These are phyloP conservation scores for Pocillopora grandis DNA, from an alignment of 92 coral and sea anemone species.

Conservation along the genomic window DNA sequence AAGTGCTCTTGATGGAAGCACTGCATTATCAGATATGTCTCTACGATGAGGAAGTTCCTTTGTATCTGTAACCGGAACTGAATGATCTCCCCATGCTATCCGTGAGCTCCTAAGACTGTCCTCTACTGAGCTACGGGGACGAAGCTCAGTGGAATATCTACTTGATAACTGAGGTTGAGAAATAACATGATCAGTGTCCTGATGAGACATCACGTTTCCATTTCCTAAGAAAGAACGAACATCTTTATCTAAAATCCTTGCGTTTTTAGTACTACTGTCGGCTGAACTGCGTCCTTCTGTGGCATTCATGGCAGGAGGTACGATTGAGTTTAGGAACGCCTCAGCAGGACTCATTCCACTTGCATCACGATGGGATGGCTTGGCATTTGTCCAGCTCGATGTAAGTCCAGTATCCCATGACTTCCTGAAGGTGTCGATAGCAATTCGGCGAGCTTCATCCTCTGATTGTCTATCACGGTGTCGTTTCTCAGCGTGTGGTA, in stretches of 20 bases:
- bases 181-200: background rate
- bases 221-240: background rate
- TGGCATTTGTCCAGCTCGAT: slow-evolving; percentile 26
- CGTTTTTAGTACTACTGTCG: slow-evolving; percentile 11
- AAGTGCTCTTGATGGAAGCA: background rate
- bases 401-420: slow-evolving; percentile 1
- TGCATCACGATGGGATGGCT: slow-evolving; percentile 9
- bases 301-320: background rate
- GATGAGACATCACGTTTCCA: background rate
- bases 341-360: slow-evolving; percentile 9
- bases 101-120: slow-evolving; percentile 8
- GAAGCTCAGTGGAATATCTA: slow-evolving; percentile 3
- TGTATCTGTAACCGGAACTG: background rate
- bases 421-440: background rate
- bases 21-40: background rate
- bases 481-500: background rate
- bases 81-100: slow-evolving; percentile 21
- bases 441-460: background rate
- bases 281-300: background rate
- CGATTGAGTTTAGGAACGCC: background rate
- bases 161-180: background rate
- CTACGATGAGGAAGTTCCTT: background rate
- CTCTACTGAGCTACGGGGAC: slow-evolving; percentile 17
- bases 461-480: background rate
- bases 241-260: background rate